Evolutionary conservation across 2,797 vertebrate species (phyloP).

Genomic region (Myotis vivesi): DNA sequence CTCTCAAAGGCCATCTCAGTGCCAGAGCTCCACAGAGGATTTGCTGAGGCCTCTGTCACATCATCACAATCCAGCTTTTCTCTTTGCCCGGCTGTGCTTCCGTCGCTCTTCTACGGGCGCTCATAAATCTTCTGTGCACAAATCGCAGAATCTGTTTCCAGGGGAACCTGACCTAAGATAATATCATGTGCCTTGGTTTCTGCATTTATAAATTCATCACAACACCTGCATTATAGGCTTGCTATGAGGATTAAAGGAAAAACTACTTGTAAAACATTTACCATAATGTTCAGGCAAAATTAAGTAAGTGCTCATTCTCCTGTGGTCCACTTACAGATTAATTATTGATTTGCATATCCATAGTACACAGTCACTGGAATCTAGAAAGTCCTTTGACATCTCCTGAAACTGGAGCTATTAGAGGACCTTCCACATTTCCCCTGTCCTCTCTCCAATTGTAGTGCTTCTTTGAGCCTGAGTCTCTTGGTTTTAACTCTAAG

Average conservation of each 20-base stretch:
- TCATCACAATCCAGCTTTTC: background rate
- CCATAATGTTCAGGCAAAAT: background rate
- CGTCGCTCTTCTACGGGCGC: background rate
- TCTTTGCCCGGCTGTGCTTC: background rate
- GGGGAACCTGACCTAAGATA: background rate
- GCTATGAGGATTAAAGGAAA: slow-evolving; percentile 8
- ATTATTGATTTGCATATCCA: background rate
- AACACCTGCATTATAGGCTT: background rate
- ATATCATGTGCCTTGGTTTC: background rate
- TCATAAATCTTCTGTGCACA: background rate
- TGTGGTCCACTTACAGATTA: background rate
- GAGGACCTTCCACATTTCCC: background rate
- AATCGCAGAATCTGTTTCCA: background rate
- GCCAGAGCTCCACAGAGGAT: background rate
- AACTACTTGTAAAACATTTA: background rate
- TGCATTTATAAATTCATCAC: background rate
- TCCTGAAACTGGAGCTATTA: background rate
- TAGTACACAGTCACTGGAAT: background rate
- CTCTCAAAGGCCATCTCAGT: background rate
- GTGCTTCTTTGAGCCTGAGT: background rate
- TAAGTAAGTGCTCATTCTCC: background rate
- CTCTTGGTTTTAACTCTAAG: background rate
- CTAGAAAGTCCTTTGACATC: background rate
- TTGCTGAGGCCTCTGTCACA: background rate
- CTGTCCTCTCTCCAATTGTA: background rate